These are phyloP conservation scores for Sebastes taczanowskii DNA, from an alignment of 2,797 vertebrate species.

Conservation along the genomic window DNA sequence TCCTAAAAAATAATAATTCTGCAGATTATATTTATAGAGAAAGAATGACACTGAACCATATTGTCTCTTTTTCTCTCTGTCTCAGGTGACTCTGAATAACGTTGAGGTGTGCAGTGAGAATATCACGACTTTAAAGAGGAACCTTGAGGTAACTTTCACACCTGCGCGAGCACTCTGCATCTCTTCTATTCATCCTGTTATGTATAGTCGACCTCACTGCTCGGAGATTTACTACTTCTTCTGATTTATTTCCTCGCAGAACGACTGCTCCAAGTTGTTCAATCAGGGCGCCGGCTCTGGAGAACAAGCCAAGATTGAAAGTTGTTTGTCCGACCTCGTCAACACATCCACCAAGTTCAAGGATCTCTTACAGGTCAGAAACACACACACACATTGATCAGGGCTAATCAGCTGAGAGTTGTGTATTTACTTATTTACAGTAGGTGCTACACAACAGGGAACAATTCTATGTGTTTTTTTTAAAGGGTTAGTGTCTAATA, in stretches of 20 bases:
- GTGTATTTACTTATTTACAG: not conserved
- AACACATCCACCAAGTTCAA: constrained; percentile 94
- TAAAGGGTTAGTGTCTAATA: not conserved
- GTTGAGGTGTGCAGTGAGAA: constrained; percentile 97
- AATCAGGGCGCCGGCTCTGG: constrained; percentile 88
- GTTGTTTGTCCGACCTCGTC: constrained; percentile 94
- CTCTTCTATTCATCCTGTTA: not conserved
- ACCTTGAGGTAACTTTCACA: constrained; percentile 87
- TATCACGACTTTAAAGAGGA: constrained; percentile 96
- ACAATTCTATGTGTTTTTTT: not conserved
- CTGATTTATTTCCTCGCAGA: constrained; percentile 76
- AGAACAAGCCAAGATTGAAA: constrained; percentile 95
- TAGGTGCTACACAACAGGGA: not conserved
- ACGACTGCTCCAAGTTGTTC: constrained; percentile 94
- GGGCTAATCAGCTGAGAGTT: constrained; percentile 14
- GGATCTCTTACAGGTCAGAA: constrained; percentile 92
- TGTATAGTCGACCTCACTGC: not conserved
- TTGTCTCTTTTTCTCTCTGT: not conserved
- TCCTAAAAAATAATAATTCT: not conserved
- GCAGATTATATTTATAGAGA: not conserved
- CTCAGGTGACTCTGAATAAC: constrained; percentile 95
- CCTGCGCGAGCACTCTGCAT: not conserved
- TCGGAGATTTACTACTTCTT: not conserved
- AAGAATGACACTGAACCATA: not conserved
- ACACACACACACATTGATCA: not conserved